A percentile compares a stretch with the other conserved stretches of the same genome.
These are phyloP conservation scores for Drepana arcuata DNA, from an alignment of 1,140 invertebrate species.

Conservation along the genomic window DNA sequence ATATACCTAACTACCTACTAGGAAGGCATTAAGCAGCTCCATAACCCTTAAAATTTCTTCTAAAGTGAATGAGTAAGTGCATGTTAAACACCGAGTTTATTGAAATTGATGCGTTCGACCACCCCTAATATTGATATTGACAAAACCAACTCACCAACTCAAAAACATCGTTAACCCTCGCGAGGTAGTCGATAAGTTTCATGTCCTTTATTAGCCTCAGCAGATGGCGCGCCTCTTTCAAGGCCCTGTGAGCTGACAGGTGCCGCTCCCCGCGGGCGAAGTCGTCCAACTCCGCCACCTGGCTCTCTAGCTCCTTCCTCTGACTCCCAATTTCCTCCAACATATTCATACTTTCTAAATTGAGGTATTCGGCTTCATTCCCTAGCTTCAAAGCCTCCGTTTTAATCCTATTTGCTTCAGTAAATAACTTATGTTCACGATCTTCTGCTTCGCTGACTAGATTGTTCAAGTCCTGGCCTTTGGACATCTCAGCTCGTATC, in stretches of 20 bases:
- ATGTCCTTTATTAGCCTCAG: slow-evolving; percentile 73
- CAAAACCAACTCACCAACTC: slow-evolving; percentile 62
- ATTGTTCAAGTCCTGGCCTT: slow-evolving; percentile 26
- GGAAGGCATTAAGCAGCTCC: no score
- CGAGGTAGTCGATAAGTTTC: slow-evolving; percentile 59
- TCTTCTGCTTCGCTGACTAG: slow-evolving; percentile 27
- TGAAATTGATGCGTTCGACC: no score
- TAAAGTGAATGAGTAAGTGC: no score
- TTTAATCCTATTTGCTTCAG: slow-evolving; percentile 33
- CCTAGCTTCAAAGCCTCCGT: slow-evolving; percentile 32
- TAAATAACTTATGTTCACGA: slow-evolving; percentile 39
- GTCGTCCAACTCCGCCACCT: slow-evolving; percentile 62
- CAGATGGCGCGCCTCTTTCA: slow-evolving; percentile 74
- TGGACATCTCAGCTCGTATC: slow-evolving; percentile 19
- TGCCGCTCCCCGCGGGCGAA: slow-evolving; percentile 73
- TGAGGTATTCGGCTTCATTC: slow-evolving; percentile 34
- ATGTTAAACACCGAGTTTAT: no score
- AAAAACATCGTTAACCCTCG: slow-evolving; percentile 66
- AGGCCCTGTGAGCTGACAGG: slow-evolving; percentile 73
- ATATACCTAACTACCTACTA: no score
- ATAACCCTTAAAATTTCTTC: no score
- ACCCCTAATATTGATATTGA: no score
- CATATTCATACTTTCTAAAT: slow-evolving; percentile 52
- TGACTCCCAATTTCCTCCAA: slow-evolving; percentile 48
- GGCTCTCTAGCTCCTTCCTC: slow-evolving; percentile 32